These are phyloP conservation scores for Hermaeophaga mercurialis DNA, from an alignment of 2,888 invertebrate species.

Conservation along the genomic window DNA sequence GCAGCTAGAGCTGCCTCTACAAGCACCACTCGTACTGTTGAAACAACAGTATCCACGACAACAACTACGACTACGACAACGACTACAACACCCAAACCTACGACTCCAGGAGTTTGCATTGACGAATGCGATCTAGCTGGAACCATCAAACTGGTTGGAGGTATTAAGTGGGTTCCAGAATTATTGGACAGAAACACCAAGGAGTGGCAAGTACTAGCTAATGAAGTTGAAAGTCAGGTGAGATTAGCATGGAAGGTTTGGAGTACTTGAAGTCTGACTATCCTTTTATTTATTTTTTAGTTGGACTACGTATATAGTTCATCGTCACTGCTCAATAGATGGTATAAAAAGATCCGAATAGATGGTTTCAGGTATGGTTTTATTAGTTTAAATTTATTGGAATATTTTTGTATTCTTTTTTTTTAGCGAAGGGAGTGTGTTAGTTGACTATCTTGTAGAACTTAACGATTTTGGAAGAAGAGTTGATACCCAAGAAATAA, in stretches of 20 bases:
- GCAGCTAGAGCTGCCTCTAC: constrained; percentile 67
- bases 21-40: constrained; percentile 56
- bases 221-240: constrained; percentile 82
- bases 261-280: no score
- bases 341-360: constrained; percentile 85
- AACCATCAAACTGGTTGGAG: constrained; percentile 82
- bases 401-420: not conserved
- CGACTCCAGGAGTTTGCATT: constrained; percentile 79
- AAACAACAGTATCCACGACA: constrained; percentile 58
- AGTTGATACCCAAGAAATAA: constrained; percentile 74
- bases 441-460: constrained; percentile 88
- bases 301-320: constrained; percentile 82
- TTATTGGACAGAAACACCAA: constrained; percentile 83
- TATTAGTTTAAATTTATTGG: not conserved
- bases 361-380: constrained; percentile 74
- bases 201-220: constrained; percentile 84
- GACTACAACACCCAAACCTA: constrained; percentile 71
- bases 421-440: constrained; percentile 78
- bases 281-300: constrained; percentile 61
- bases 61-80: constrained; percentile 73
- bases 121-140: constrained; percentile 84
- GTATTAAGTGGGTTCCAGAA: constrained; percentile 84
- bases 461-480: constrained; percentile 74
- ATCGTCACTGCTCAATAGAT: constrained; percentile 74
- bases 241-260: no score